Evolutionary conservation across 2,797 vertebrate genomes (phyloP).

Genomic region (Vultur gryphus): DNA sequence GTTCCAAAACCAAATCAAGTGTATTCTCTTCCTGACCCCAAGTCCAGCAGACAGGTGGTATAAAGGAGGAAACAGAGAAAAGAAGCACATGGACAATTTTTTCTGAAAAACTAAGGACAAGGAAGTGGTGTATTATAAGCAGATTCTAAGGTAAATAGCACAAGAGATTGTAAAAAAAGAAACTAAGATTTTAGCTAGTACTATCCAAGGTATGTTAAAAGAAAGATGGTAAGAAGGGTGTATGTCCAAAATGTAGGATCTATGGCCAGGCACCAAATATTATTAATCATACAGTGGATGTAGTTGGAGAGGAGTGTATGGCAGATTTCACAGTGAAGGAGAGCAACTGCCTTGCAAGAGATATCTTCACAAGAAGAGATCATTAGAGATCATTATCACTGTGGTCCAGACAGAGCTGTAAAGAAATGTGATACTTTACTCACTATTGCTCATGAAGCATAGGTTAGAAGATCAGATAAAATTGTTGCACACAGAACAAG

Average conservation of each 20-base stretch:
- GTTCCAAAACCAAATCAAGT: neutral
- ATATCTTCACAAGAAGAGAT: neutral
- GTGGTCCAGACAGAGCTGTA: slow-evolving; percentile 20
- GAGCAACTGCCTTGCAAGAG: neutral
- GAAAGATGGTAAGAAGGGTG: neutral
- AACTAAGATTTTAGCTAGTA: neutral
- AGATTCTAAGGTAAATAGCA: neutral
- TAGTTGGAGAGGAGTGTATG: neutral
- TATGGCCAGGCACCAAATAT: neutral
- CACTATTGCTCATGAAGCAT: slow-evolving; percentile 11
- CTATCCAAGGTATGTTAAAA: neutral
- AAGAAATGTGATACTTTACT: neutral
- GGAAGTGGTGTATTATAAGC: neutral
- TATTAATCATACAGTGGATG: neutral
- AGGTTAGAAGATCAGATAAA: slow-evolving; percentile 24
- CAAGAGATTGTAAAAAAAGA: neutral
- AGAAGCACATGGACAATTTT: neutral
- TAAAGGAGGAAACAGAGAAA: neutral
- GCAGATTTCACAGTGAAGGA: neutral
- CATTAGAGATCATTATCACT: slow-evolving; percentile 36
- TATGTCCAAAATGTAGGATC: neutral
- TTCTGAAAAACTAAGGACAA: neutral
- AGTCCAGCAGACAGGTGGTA: neutral
- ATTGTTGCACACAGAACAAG: neutral
- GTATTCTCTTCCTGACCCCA: neutral